Evolutionary conservation across 2,888 invertebrate species (phyloP).

Genomic region (Pseudococcus longispinus): DNA sequence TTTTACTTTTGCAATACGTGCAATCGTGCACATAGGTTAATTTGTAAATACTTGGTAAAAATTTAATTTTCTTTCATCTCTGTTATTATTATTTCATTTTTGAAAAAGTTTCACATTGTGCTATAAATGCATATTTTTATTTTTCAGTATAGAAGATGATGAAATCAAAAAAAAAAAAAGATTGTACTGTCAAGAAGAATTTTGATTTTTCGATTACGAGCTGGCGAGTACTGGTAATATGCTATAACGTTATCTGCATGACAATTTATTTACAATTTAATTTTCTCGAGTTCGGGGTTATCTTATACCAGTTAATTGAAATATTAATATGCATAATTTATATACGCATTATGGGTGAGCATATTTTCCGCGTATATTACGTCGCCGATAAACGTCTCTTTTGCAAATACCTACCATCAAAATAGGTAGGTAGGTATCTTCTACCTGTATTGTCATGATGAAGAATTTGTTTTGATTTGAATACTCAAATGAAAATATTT

Average conservation of each 20-base stretch:
- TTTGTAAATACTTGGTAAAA: neutral
- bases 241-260: neutral
- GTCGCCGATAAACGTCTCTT: neutral
- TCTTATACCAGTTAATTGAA: neutral
- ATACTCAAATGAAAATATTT: neutral
- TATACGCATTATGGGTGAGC: neutral
- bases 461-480: neutral
- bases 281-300: neutral
- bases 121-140: neutral
- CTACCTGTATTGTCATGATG: neutral
- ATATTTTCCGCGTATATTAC: neutral
- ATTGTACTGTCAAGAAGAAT: neutral
- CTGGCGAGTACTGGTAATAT: neutral
- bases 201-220: neutral
- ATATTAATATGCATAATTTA: neutral
- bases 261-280: neutral
- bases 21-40: neutral
- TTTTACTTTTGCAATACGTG: neutral
- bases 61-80: neutral
- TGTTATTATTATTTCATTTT: neutral
- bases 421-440: neutral
- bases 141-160: neutral
- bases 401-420: neutral
- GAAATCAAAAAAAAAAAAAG: neutral
- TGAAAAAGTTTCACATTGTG: neutral